Percentiles rank a stretch among this genome's conserved stretches.
Evolutionary conservation across 2,797 vertebrate species (phyloP).

Genomic region (Cossypha heuglini): DNA sequence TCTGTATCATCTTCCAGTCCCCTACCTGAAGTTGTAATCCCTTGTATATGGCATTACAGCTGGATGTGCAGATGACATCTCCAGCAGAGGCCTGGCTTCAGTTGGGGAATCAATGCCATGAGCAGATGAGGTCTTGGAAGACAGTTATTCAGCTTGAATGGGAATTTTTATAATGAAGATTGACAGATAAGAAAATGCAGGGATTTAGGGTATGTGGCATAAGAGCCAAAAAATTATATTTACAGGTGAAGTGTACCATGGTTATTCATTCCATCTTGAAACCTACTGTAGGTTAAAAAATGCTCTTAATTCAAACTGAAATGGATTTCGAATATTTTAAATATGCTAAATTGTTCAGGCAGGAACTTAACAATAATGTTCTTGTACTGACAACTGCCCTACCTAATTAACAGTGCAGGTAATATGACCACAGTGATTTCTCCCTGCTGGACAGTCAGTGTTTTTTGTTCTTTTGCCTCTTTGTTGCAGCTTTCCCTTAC

Average conservation of each 20-base stretch:
- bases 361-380: background rate
- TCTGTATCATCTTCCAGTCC: background rate
- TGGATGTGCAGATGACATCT: background rate
- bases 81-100: slow-evolving; percentile 9
- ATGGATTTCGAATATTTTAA: background rate
- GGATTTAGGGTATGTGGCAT: background rate
- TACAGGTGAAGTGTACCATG: background rate
- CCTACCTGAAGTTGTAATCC: background rate
- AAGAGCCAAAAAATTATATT: background rate
- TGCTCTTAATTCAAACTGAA: background rate
- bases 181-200: background rate
- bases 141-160: background rate
- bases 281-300: slow-evolving; percentile 4
- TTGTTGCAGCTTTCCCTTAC: background rate
- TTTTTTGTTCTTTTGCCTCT: background rate
- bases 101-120: background rate
- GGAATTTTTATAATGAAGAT: slow-evolving; percentile 42
- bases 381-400: background rate
- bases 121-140: slow-evolving; percentile 25
- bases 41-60: background rate
- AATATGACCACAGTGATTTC: background rate
- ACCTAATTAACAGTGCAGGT: background rate
- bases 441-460: background rate
- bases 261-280: background rate
- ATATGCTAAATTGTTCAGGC: background rate